These are phyloP conservation scores for Oceanodroma leucorhoa DNA, from an alignment of 2,797 vertebrate genomes.

Conservation along the genomic window DNA sequence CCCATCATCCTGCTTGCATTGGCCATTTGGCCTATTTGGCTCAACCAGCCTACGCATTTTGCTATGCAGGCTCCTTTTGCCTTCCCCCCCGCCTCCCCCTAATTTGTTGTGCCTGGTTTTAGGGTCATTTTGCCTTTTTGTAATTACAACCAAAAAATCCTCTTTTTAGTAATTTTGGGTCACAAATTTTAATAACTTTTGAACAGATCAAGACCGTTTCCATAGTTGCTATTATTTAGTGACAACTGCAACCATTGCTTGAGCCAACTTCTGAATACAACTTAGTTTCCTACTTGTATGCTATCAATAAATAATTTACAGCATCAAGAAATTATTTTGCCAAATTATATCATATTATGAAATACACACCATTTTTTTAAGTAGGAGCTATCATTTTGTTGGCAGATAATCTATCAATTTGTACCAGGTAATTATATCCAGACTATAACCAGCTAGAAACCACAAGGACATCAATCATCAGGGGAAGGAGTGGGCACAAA, in stretches of 20 bases:
- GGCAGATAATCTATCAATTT: background rate
- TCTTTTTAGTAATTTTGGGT: background rate
- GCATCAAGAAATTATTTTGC: background rate
- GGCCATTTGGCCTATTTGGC: background rate
- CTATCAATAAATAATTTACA: background rate
- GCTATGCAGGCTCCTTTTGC: background rate
- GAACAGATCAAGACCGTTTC: background rate
- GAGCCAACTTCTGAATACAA: background rate
- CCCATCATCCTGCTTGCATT: background rate
- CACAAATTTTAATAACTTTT: background rate
- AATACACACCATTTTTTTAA: background rate
- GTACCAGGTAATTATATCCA: background rate
- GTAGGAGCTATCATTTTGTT: background rate
- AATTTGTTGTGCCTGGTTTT: background rate
- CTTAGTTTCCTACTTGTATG: background rate
- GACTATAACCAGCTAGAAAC: background rate
- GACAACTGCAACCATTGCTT: background rate
- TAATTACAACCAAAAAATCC: background rate
- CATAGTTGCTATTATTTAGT: background rate
- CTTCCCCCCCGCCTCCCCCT: rapidly evolving
- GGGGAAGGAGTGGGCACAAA: background rate
- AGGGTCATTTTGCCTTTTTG: background rate
- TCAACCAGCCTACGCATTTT: background rate
- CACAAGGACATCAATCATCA: background rate
- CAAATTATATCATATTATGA: background rate